Conservation (phyloP, 1,140 invertebrate genomes). For the Ctenoplectra terminalis region DNA sequence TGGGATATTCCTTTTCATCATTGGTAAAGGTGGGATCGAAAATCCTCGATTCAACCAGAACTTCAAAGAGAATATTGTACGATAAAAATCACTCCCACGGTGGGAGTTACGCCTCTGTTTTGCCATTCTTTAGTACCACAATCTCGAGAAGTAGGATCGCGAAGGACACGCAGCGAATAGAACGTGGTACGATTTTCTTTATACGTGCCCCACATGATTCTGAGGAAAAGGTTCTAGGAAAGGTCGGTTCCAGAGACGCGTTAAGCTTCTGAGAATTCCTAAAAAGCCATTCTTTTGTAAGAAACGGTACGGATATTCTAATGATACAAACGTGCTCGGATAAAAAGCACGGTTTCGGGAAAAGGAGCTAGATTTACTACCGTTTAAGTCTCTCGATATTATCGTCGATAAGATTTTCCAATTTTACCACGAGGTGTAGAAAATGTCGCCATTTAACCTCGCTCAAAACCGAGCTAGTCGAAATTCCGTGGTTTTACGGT, state of each 20-base stretch:
- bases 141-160: not conserved
- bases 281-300: not conserved
- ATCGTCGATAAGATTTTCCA: not conserved
- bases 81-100: not conserved
- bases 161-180: not conserved
- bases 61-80: not conserved
- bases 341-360: not conserved
- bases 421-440: not conserved
- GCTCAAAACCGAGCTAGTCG: not conserved
- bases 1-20: not conserved
- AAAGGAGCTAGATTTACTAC: not conserved
- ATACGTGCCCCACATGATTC: not conserved
- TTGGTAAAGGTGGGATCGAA: not conserved
- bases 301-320: not conserved
- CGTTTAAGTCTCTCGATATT: not conserved
- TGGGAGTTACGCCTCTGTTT: not conserved
- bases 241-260: not conserved
- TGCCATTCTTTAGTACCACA: not conserved
- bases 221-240: not conserved
- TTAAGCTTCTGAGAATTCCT: not conserved
- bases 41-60: not conserved
- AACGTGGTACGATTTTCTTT: conserved; percentile 17
- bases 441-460: not conserved
- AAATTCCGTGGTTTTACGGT: not conserved
- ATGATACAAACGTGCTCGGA: not conserved